A percentile compares a stretch with the other conserved stretches of the same genome.
phyloP scores from a whole-genome alignment of 2,113 vertebrate species.

The Cyrtonyx montezumae region DNA sequence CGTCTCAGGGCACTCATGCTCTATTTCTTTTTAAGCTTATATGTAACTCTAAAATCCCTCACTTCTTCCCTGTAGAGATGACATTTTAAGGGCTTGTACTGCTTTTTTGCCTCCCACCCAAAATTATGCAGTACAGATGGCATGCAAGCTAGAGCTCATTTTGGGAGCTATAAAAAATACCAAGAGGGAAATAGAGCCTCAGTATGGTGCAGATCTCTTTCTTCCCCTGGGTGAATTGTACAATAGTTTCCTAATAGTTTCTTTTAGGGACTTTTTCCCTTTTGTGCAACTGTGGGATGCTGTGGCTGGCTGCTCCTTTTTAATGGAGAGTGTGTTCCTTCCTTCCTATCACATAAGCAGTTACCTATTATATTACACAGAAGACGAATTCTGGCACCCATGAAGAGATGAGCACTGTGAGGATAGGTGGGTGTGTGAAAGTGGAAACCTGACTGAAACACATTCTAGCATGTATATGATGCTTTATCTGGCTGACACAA shows the following conservation, averaged over 20 bases:
- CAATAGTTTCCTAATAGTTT: not conserved
- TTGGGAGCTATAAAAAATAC: not conserved
- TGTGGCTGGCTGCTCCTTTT: not conserved
- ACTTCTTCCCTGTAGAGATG: not conserved
- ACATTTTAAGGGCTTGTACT: slow-evolving; percentile 1
- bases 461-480: not conserved
- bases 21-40: not conserved
- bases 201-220: not conserved
- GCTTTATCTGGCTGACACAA: not conserved
- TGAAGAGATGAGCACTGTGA: not conserved
- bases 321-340: not conserved
- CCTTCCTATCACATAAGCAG: not conserved
- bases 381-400: not conserved
- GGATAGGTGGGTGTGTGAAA: not conserved
- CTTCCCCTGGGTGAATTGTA: not conserved
- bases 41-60: not conserved
- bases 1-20: not conserved
- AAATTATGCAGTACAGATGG: slow-evolving; percentile 51
- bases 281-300: not conserved
- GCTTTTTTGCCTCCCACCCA: slow-evolving; percentile 24
- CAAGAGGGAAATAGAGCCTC: not conserved
- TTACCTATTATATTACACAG: not conserved
- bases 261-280: not conserved
- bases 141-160: not conserved
- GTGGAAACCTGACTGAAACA: not conserved